Percentiles rank a stretch among this genome's conserved stretches.
Conservation (phyloP, 2,113 vertebrate genomes). For the Syngnathoides biaculeatus region DNA sequence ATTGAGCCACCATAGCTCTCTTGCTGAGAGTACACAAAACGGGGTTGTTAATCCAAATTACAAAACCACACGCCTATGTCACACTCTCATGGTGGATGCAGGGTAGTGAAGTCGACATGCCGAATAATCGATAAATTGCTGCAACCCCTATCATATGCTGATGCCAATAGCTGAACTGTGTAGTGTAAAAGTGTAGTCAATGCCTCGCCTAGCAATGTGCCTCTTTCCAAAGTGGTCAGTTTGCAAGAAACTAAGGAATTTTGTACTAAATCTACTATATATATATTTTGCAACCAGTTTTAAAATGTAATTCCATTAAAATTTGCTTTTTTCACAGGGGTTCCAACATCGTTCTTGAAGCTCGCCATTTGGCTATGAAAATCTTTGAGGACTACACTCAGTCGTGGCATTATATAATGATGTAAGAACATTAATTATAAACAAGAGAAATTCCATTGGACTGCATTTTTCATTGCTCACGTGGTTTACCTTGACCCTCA, state of each 20-base stretch:
- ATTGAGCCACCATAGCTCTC: too few species aligned
- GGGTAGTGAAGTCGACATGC: too few species aligned
- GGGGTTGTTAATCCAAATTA: too few species aligned
- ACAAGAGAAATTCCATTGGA: not conserved
- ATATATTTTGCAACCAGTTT: not conserved
- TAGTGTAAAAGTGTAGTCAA: not conserved
- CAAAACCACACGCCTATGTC: too few species aligned
- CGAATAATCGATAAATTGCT: too few species aligned
- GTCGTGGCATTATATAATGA: slow-evolving; percentile 94
- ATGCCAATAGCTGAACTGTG: not conserved
- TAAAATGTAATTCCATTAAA: not conserved
- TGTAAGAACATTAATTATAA: slow-evolving; percentile 70
- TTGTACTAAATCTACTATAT: not conserved
- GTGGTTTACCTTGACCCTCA: not conserved
- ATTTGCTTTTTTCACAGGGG: slow-evolving; percentile 67
- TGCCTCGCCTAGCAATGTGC: too few species aligned
- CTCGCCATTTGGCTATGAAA: slow-evolving; percentile 87
- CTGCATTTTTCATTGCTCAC: not conserved
- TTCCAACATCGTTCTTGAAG: slow-evolving; percentile 82
- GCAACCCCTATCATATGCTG: too few species aligned
- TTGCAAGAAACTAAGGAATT: not conserved
- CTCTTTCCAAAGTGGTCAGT: not conserved
- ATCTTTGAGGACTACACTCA: slow-evolving; percentile 94
- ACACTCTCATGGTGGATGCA: too few species aligned
- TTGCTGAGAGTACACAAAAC: too few species aligned